These are phyloP conservation scores for Lycodopsis pacificus DNA, from an alignment of 2,797 vertebrate species.

Conservation along the genomic window DNA sequence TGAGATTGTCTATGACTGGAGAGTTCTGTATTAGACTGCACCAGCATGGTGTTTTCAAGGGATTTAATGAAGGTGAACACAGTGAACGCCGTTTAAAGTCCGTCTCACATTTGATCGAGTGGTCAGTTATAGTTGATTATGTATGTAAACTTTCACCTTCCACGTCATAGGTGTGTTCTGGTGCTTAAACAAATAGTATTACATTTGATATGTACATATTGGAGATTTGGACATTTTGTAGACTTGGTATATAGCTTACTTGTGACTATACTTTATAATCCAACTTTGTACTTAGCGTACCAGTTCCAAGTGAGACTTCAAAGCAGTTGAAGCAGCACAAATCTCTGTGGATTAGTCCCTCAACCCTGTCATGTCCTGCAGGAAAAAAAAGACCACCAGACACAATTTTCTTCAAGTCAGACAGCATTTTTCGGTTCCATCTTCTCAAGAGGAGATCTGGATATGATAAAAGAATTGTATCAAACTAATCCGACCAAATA, in stretches of 20 bases:
- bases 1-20: too few relatives aligned
- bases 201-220: not conserved
- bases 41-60: too few relatives aligned
- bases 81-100: too few relatives aligned
- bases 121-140: too few relatives aligned
- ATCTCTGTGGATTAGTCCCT: slow-evolving; percentile 22
- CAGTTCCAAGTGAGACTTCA: slow-evolving; percentile 12
- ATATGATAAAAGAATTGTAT: not conserved
- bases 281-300: not conserved
- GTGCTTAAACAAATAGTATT: too few relatives aligned
- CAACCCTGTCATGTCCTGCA: slow-evolving; percentile 9
- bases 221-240: not conserved
- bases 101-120: too few relatives aligned
- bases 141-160: too few relatives aligned
- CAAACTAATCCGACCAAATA: not conserved
- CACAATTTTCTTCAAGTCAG: not conserved
- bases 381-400: not conserved
- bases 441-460: not conserved
- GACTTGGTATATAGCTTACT: not conserved
- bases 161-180: too few relatives aligned
- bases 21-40: too few relatives aligned
- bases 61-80: too few relatives aligned
- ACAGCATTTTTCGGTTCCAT: not conserved
- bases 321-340: slow-evolving; percentile 21
- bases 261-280: slow-evolving; percentile 6